Conservation (phyloP, 2,113 vertebrate genomes). For the Tyto alba region DNA sequence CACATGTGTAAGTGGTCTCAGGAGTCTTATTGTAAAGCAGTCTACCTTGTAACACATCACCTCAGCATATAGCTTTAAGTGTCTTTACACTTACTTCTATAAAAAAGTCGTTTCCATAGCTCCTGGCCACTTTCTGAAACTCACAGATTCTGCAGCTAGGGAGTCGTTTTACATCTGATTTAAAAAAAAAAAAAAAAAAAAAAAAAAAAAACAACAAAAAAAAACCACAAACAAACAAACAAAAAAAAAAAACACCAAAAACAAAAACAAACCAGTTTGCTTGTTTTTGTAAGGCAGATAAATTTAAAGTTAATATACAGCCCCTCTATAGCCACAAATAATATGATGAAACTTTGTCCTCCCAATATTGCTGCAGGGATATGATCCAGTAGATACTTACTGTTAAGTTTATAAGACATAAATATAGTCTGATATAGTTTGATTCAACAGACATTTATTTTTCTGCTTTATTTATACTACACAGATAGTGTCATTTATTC, state of each 20-base stretch:
- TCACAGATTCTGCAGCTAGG: background rate
- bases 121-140: conserved; percentile 20
- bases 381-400: background rate
- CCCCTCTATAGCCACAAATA: background rate
- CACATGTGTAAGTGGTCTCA: background rate
- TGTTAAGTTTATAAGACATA: background rate
- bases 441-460: background rate
- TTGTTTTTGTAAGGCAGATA: conserved; percentile 29
- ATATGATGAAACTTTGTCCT: conserved; percentile 26
- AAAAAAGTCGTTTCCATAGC: conserved; percentile 13
- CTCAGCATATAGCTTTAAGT: background rate
- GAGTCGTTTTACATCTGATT: conserved; percentile 24
- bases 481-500: background rate
- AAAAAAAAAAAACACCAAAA: too few relatives aligned
- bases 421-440: background rate
- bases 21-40: background rate
- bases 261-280: background rate
- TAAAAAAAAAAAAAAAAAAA: too few relatives aligned
- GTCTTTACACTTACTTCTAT: conserved; percentile 8
- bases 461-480: background rate
- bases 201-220: too few relatives aligned
- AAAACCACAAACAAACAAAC: too few relatives aligned
- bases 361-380: background rate
- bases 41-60: conserved; percentile 15
- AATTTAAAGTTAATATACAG: background rate